phyloP scores from a whole-genome alignment of 2,888 invertebrate species.

The Ectemnius continuus region DNA sequence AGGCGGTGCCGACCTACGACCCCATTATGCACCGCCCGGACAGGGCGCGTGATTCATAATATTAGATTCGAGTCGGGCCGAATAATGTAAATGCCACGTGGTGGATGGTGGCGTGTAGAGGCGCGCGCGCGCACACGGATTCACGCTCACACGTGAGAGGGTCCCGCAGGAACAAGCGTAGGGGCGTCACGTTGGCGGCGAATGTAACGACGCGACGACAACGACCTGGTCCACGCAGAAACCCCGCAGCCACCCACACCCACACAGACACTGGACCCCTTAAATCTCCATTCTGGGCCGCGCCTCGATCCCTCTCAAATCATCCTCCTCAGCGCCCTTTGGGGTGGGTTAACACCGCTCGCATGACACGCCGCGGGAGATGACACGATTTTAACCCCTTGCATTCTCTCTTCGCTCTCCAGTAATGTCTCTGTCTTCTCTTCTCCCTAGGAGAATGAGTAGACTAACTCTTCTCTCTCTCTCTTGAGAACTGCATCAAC shows the following conservation, averaged over 20 bases:
- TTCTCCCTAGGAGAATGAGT: no score
- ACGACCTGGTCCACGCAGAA: conserved; percentile 51
- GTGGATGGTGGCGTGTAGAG: conserved; percentile 35
- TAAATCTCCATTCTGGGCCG: conserved; percentile 61
- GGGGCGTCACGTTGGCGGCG: conserved; percentile 71
- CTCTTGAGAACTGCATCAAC: no score
- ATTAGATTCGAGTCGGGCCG: conserved; percentile 68
- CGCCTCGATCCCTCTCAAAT: conserved; percentile 48
- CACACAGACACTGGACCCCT: conserved; percentile 47
- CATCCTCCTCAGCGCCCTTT: background rate
- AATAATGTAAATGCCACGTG: conserved; percentile 66
- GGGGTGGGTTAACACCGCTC: background rate
- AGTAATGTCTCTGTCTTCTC: no score
- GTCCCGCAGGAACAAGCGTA: conserved; percentile 66
- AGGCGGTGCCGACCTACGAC: conserved; percentile 67
- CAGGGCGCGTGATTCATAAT: conserved; percentile 69
- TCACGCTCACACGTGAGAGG: conserved; percentile 33
- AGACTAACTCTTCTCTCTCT: no score
- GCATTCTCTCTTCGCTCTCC: no score
- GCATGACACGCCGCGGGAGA: no score
- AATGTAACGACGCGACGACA: conserved; percentile 59
- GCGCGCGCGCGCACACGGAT: no score
- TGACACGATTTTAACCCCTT: no score
- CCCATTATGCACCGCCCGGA: conserved; percentile 65
- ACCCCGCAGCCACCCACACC: conserved; percentile 56